Percentiles rank a stretch among this genome's conserved stretches.
These are phyloP conservation scores for Metridium senile DNA, from an alignment of 92 coral and sea anemone species.

Conservation along the genomic window DNA sequence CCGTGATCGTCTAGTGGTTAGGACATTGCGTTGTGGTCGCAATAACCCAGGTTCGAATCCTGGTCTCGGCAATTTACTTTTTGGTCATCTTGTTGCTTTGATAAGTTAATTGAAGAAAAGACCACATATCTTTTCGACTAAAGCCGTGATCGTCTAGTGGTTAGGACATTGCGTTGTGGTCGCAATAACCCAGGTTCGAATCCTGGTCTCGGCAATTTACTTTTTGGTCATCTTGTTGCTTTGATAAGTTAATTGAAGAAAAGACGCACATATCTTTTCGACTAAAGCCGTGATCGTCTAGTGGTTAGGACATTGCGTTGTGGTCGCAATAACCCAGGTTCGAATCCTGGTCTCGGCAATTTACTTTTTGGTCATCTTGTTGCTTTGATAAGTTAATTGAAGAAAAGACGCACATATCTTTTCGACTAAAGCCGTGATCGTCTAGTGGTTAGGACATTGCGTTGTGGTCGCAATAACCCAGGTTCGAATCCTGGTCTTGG, in stretches of 20 bases:
- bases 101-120: too few relatives aligned
- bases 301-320: slow-evolving; percentile 97
- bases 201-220: slow-evolving; percentile 97
- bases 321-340: slow-evolving; percentile 99
- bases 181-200: slow-evolving; percentile 99
- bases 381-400: too few relatives aligned
- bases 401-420: too few relatives aligned
- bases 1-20: slow-evolving; percentile 97
- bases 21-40: slow-evolving; percentile 99
- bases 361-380: too few relatives aligned
- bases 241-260: too few relatives aligned
- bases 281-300: slow-evolving; percentile 93
- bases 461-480: slow-evolving; percentile 99
- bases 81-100: too few relatives aligned
- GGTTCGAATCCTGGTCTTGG: slow-evolving; percentile 99
- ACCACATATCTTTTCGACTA: too few relatives aligned
- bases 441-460: slow-evolving; percentile 94
- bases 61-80: slow-evolving; percentile 96
- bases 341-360: slow-evolving; percentile 97
- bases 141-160: slow-evolving; percentile 96
- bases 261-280: too few relatives aligned
- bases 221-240: too few relatives aligned
- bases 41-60: slow-evolving; percentile 98
- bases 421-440: slow-evolving; percentile 95
- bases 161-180: slow-evolving; percentile 98